Evolutionary conservation across 2,888 invertebrate species (phyloP).

Genomic region (Trichacis sp.): DNA sequence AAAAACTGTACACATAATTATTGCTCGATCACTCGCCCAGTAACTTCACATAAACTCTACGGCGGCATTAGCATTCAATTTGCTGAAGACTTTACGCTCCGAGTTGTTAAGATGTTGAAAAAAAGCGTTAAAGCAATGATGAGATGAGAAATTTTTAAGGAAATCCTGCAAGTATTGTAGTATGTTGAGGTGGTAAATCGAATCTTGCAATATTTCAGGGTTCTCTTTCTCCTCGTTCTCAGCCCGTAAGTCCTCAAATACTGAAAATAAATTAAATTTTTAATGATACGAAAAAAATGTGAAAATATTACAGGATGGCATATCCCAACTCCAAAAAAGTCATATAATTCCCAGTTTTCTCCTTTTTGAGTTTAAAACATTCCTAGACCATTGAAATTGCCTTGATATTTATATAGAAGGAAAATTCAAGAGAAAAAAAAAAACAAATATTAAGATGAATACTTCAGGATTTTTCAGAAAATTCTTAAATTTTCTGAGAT

Average conservation of each 20-base stretch:
- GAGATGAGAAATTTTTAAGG: constrained; percentile 74
- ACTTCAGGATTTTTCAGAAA: too few species aligned
- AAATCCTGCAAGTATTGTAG: constrained; percentile 76
- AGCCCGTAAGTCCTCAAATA: constrained; percentile 45
- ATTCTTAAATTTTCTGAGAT: too few species aligned
- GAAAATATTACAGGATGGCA: too few species aligned
- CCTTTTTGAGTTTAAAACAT: too few species aligned
- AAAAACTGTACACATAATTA: too few species aligned
- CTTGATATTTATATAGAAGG: too few species aligned
- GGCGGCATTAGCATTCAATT: constrained; percentile 51
- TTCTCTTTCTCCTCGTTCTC: constrained; percentile 70
- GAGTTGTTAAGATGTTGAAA: constrained; percentile 73
- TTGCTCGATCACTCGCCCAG: too few species aligned
- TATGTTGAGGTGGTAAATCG: constrained; percentile 74
- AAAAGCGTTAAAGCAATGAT: constrained; percentile 75
- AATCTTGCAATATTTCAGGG: constrained; percentile 74
- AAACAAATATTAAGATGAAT: too few species aligned
- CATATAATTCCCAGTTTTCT: too few species aligned
- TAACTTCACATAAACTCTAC: constrained; percentile 20
- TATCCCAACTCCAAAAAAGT: too few species aligned
- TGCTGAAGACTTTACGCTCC: constrained; percentile 71
- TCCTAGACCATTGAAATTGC: too few species aligned
- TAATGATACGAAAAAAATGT: neutral
- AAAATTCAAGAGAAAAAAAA: too few species aligned
- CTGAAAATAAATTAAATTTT: constrained; percentile 5